phyloP scores from a whole-genome alignment of 2,113 vertebrate species.

The Ammospiza nelsoni region DNA sequence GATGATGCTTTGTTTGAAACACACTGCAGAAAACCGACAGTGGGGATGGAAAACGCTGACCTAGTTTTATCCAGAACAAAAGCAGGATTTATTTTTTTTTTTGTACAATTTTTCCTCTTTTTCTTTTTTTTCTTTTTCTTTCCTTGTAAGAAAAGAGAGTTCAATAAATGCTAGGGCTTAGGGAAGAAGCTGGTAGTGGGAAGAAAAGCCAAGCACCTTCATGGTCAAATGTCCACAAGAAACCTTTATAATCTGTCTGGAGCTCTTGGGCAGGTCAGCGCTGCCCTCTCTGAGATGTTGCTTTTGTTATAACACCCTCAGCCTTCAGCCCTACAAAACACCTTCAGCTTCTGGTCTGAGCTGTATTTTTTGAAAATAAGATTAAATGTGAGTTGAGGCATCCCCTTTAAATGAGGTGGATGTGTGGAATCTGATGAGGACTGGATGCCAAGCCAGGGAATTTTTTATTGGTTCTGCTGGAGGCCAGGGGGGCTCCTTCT shows the following conservation, averaged over 20 bases:
- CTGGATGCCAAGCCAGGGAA: not conserved
- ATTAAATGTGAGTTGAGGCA: not conserved
- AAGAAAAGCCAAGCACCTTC: not conserved
- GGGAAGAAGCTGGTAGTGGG: not conserved
- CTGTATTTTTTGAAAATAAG: not conserved
- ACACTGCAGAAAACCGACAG: conserved; percentile 38
- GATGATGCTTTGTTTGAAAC: conserved; percentile 30
- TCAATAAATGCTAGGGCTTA: conserved; percentile 32
- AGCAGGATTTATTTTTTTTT: conserved; percentile 65
- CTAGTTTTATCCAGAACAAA: conserved; percentile 71
- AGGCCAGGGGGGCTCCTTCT: not conserved
- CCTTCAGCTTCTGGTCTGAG: not conserved
- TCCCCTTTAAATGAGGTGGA: not conserved
- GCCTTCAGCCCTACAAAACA: not conserved
- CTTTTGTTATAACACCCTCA: not conserved
- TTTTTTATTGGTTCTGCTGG: not conserved
- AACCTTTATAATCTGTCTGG: not conserved
- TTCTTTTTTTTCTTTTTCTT: not conserved
- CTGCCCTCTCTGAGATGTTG: not conserved
- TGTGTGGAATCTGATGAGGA: not conserved
- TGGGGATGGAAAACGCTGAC: conserved; percentile 30
- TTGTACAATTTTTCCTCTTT: not conserved
- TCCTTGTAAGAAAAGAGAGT: conserved; percentile 24
- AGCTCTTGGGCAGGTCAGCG: not conserved
- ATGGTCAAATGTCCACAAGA: not conserved